These are phyloP conservation scores for Cephus pulcher DNA, from an alignment of 2,888 invertebrate genomes.

Conservation along the genomic window DNA sequence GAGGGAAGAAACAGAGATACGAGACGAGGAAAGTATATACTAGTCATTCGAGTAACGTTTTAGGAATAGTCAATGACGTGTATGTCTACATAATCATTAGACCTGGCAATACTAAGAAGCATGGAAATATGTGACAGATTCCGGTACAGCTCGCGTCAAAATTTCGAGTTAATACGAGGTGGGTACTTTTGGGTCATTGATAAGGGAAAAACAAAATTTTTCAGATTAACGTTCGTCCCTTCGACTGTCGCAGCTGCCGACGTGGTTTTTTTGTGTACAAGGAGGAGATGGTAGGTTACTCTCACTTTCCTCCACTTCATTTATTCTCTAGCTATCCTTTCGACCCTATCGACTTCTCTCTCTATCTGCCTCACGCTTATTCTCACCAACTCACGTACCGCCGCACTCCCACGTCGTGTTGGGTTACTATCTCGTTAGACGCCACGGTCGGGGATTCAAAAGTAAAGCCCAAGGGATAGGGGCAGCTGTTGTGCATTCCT, in stretches of 20 bases:
- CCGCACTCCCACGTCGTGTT: slow-evolving; percentile 24
- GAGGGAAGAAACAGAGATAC: background rate
- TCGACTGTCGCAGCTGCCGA: slow-evolving; percentile 5
- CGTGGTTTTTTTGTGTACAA: background rate
- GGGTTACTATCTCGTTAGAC: slow-evolving; percentile 45
- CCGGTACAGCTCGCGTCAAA: no score
- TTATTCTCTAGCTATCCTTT: background rate
- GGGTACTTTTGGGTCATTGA: background rate
- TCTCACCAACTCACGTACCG: slow-evolving; percentile 10
- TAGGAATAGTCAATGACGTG: no score
- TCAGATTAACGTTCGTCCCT: no score
- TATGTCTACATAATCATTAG: no score
- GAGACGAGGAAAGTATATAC: no score
- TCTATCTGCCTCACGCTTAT: background rate
- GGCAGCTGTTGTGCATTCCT: slow-evolving; percentile 58
- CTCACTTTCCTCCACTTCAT: no score
- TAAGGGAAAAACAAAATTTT: background rate
- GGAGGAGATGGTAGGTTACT: slow-evolving; percentile 5
- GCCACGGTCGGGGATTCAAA: slow-evolving; percentile 42
- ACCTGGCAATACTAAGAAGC: no score
- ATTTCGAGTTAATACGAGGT: no score
- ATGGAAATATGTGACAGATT: no score
- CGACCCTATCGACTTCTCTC: slow-evolving; percentile 1
- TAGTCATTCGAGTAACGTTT: no score
- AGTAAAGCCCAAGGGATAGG: slow-evolving; percentile 48